Evolutionary conservation across 1,140 invertebrate genomes (phyloP).

Genomic region (Chlorops oryzae): DNA sequence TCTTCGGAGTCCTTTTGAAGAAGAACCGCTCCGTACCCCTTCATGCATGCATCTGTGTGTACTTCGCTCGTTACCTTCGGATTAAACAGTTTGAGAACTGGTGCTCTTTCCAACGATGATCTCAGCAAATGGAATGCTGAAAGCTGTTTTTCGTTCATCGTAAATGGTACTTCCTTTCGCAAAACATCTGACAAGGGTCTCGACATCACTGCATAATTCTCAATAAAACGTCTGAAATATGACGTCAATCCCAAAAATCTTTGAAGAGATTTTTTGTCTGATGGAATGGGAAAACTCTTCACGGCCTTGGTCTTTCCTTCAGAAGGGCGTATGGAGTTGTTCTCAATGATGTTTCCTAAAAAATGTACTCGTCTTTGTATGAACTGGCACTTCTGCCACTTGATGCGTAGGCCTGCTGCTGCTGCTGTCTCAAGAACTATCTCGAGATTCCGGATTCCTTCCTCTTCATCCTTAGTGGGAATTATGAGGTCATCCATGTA

Average conservation of each 20-base stretch:
- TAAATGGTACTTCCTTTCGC: constrained; percentile 2
- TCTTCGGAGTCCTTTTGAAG: constrained; percentile 15
- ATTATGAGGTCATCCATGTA: too few species aligned
- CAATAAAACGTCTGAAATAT: constrained; percentile 38
- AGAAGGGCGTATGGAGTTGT: constrained; percentile 24
- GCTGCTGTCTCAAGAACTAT: too few species aligned
- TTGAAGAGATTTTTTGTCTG: constrained; percentile 27
- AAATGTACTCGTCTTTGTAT: constrained; percentile 20
- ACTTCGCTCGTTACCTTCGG: background rate
- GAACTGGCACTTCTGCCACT: constrained; percentile 14
- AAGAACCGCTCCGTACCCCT: background rate
- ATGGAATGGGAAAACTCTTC: constrained; percentile 23
- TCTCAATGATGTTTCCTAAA: constrained; percentile 10
- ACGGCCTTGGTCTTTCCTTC: constrained; percentile 30
- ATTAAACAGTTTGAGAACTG: background rate
- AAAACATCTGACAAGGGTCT: constrained; percentile 22
- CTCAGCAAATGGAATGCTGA: constrained; percentile 16
- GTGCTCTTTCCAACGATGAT: too few species aligned
- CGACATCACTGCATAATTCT: constrained; percentile 22
- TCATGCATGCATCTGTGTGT: background rate
- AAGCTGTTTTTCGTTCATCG: background rate
- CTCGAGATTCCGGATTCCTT: too few species aligned
- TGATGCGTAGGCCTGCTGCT: too few species aligned
- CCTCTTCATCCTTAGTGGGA: too few species aligned
- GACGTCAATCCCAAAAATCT: constrained; percentile 33